Conservation (phyloP, 2,797 vertebrate genomes). For the Acanthornis magna region DNA sequence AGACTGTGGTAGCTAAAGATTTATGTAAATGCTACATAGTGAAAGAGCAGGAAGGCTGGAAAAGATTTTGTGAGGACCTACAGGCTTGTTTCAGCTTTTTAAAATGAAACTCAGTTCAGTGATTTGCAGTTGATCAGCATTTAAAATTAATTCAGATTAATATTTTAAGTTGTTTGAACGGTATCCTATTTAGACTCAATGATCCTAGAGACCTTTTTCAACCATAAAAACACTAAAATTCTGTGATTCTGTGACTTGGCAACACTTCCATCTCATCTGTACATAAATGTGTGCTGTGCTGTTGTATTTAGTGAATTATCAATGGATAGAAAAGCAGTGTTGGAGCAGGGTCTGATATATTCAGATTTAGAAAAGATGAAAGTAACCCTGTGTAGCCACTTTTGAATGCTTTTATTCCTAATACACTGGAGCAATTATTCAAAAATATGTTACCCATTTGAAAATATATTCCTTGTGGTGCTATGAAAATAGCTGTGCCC, state of each 20-base stretch:
- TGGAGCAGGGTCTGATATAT: neutral
- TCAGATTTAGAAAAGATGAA: constrained; percentile 20
- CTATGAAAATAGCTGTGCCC: neutral
- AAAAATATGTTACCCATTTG: neutral
- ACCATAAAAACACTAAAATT: neutral
- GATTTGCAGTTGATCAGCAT: neutral
- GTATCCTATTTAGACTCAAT: neutral
- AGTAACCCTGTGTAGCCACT: neutral
- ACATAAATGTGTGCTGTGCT: neutral
- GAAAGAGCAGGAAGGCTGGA: neutral
- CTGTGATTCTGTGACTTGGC: neutral
- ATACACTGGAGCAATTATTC: constrained; percentile 6
- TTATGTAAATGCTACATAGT: neutral
- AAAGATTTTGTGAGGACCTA: neutral
- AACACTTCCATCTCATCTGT: neutral
- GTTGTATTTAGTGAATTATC: neutral
- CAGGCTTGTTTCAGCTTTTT: neutral
- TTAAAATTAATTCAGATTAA: neutral
- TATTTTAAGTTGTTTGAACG: neutral
- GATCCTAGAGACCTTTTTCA: neutral
- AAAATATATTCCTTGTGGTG: constrained; percentile 2
- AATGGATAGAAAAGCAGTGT: neutral
- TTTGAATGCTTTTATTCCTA: constrained; percentile 19
- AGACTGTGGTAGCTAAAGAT: neutral
- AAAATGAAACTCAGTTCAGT: neutral